These are phyloP conservation scores for Drosophila anceps DNA, from an alignment of 2,888 invertebrate species.

Conservation along the genomic window DNA sequence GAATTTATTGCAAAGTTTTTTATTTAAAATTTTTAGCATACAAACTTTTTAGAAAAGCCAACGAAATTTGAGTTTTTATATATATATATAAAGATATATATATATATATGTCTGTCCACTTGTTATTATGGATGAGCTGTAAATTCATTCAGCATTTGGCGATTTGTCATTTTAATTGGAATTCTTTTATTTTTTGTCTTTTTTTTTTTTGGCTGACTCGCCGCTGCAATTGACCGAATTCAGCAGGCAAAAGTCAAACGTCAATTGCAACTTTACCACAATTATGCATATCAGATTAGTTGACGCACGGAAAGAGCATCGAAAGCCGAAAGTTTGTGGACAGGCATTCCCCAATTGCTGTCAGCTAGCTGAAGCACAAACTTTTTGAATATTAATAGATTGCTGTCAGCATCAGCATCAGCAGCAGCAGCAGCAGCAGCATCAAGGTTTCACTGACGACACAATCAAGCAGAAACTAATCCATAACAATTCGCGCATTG, in stretches of 20 bases:
- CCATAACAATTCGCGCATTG: constrained; percentile 42
- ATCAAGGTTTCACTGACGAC: not conserved
- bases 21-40: too few species aligned
- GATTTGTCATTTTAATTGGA: constrained; percentile 11
- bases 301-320: not conserved
- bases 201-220: constrained; percentile 12
- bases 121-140: not conserved
- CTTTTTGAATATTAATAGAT: constrained; percentile 62
- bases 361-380: constrained; percentile 40
- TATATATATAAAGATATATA: not conserved
- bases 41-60: too few species aligned
- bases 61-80: too few species aligned
- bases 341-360: constrained; percentile 39
- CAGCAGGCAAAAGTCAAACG: constrained; percentile 43
- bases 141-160: not conserved
- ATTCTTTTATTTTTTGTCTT: constrained; percentile 24
- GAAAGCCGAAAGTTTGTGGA: constrained; percentile 29
- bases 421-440: constrained; percentile 6
- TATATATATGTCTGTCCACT: not conserved
- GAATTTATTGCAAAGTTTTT: too few species aligned
- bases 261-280: constrained; percentile 61
- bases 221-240: constrained; percentile 35
- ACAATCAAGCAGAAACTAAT: constrained; percentile 47
- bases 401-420: constrained; percentile 45
- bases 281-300: constrained; percentile 47